Percentiles rank a stretch among this genome's conserved stretches.
Conservation (phyloP, 2,888 invertebrate species). For the Drosophila meridiana region DNA sequence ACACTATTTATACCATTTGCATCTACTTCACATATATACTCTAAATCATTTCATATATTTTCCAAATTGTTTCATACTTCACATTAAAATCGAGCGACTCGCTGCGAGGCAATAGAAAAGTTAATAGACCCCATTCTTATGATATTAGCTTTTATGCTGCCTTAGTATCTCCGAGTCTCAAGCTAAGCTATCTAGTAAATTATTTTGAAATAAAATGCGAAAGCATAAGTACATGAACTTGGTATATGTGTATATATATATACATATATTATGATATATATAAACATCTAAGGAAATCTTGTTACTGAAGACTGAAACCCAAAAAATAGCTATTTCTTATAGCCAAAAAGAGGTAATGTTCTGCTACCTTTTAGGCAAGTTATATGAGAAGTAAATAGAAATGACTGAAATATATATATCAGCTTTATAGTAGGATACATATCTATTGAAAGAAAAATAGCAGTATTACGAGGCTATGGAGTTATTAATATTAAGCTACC, state of each 20-base stretch:
- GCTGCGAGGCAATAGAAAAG: slow-evolving; percentile 10
- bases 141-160: slow-evolving; percentile 11
- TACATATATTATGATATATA: background rate
- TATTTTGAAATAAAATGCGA: slow-evolving; percentile 1
- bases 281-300: background rate
- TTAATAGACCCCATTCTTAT: slow-evolving; percentile 28
- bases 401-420: no score
- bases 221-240: background rate
- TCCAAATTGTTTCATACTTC: background rate
- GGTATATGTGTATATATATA: background rate
- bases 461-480: no score
- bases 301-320: background rate
- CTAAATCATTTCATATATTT: background rate
- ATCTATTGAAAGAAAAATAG: no score
- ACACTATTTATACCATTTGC: background rate
- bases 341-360: background rate
- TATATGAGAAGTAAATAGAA: no score
- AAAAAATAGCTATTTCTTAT: background rate
- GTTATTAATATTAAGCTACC: no score
- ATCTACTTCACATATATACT: background rate
- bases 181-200: slow-evolving; percentile 16
- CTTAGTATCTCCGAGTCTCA: background rate
- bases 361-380: no score
- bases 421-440: no score
- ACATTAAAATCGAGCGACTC: background rate